Conservation (phyloP, 2,888 invertebrate genomes). For the Napeogenes inachia region DNA sequence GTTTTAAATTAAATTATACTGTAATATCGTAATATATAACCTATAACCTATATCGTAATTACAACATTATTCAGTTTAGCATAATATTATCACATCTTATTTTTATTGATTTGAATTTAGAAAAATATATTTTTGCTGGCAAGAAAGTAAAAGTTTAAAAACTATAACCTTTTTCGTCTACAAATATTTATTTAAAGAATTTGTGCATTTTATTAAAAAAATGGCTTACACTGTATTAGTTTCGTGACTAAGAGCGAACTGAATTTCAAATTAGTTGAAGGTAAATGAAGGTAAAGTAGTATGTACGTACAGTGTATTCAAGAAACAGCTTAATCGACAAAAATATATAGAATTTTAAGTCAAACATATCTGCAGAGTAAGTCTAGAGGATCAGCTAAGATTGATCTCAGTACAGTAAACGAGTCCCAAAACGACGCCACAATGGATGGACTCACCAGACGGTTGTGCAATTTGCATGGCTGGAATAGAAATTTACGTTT, state of each 20-base stretch:
- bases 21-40: not conserved
- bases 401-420: not conserved
- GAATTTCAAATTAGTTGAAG: no score
- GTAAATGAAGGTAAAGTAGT: no score
- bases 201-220: no score
- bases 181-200: no score
- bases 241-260: no score
- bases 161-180: not conserved
- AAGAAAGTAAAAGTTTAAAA: not conserved
- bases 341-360: not conserved
- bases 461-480: constrained; percentile 2
- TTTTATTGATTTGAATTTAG: not conserved
- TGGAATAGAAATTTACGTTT: not conserved
- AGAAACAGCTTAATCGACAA: no score
- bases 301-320: no score
- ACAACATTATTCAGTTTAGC: no score
- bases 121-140: not conserved
- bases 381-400: constrained; percentile 1
- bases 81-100: not conserved
- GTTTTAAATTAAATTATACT: not conserved
- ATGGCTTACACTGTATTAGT: no score
- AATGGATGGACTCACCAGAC: constrained; percentile 4
- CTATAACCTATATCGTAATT: no score
- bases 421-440: not conserved
- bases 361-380: not conserved